Conservation (phyloP, 1,140 invertebrate genomes). For the Teleogryllus occipitalis region DNA sequence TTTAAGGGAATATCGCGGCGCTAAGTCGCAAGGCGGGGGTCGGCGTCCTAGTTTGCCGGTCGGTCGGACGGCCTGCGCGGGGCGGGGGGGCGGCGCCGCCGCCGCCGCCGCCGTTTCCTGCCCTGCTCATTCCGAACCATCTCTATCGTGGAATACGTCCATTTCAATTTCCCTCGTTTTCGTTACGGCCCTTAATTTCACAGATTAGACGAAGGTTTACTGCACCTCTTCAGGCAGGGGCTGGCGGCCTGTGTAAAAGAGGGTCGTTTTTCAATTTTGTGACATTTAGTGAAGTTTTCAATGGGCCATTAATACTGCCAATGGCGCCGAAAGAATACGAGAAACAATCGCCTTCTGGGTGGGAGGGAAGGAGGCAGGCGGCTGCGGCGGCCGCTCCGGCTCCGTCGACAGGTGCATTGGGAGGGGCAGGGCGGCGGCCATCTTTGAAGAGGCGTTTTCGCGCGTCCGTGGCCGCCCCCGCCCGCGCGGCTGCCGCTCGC, state of each 20-base stretch:
- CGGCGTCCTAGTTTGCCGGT: not conserved
- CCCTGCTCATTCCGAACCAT: not conserved
- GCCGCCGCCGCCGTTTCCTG: not conserved
- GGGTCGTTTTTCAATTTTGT: not conserved
- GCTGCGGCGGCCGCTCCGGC: no score
- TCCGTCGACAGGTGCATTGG: not conserved
- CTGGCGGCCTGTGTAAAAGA: not conserved
- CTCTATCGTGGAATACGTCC: not conserved
- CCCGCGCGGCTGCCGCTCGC: not conserved
- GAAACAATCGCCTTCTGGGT: not conserved
- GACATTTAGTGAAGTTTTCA: slow-evolving; percentile 1
- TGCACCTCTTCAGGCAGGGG: not conserved
- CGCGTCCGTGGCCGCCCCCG: no score
- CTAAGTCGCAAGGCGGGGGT: no score
- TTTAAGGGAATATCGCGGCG: no score
- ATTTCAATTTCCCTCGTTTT: not conserved
- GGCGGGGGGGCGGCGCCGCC: no score
- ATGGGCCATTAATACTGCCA: not conserved
- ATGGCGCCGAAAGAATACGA: not conserved
- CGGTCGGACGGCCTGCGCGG: no score
- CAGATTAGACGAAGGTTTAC: not conserved
- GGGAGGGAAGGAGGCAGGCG: not conserved
- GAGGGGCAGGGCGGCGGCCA: not conserved
- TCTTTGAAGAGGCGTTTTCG: not conserved
- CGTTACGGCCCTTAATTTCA: not conserved